Percentiles rank a stretch among this genome's conserved stretches.
These are phyloP conservation scores for Drosophila elegans DNA, from an alignment of 1,140 invertebrate genomes.

Conservation along the genomic window DNA sequence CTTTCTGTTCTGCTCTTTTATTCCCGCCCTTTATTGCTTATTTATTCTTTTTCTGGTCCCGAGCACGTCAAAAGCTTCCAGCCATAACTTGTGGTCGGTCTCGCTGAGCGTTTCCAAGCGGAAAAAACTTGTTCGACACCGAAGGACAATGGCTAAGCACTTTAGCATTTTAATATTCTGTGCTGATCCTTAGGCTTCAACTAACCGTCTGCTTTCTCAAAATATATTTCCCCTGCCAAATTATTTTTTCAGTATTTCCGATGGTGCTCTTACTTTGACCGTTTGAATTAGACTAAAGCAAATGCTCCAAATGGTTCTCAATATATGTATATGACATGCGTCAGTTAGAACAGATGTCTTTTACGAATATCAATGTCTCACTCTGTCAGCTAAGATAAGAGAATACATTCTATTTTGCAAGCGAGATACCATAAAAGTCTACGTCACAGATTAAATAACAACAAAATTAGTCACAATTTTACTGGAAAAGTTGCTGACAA, in stretches of 20 bases:
- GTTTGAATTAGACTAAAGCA: slow-evolving; percentile 22
- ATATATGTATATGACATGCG: slow-evolving; percentile 36
- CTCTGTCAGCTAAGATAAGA: neutral
- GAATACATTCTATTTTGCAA: neutral
- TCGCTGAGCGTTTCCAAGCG: slow-evolving; percentile 24
- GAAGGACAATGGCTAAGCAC: slow-evolving; percentile 28
- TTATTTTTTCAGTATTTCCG: neutral
- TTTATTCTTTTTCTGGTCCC: slow-evolving; percentile 12
- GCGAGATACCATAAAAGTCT: slow-evolving; percentile 4
- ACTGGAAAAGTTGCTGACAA: neutral
- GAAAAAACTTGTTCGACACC: slow-evolving; percentile 28
- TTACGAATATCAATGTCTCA: slow-evolving; percentile 13
- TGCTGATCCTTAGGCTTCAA: neutral
- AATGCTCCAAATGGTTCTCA: neutral
- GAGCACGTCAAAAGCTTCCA: slow-evolving; percentile 31
- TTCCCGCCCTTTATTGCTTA: slow-evolving; percentile 11
- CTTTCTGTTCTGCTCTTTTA: slow-evolving; percentile 40
- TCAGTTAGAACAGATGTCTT: slow-evolving; percentile 16
- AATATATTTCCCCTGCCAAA: slow-evolving; percentile 1
- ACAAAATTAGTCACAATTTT: slow-evolving; percentile 15
- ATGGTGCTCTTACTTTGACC: neutral
- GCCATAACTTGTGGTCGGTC: slow-evolving; percentile 33
- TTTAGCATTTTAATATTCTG: slow-evolving; percentile 39
- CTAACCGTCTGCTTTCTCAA: slow-evolving; percentile 11
- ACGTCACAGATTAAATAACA: slow-evolving; percentile 18